Conservation (phyloP, 23 tunicate species). For the Aplidium turbinatum region DNA sequence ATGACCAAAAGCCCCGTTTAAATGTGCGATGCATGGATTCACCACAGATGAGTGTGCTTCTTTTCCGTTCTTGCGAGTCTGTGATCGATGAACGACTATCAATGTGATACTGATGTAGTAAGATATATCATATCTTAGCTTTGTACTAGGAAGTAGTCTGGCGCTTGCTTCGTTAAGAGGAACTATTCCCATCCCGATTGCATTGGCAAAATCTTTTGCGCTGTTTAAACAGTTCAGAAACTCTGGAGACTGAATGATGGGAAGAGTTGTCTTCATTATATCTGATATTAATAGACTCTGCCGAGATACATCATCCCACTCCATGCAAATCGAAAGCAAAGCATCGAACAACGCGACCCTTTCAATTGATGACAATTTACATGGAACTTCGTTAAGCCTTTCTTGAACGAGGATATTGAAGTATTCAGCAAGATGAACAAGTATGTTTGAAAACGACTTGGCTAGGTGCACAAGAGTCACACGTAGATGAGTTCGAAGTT, state of each 20-base stretch:
- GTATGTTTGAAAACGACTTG: constrained; percentile 22
- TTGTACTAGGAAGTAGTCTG: too few species aligned
- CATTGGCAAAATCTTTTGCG: constrained; percentile 54
- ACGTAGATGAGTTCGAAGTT: constrained; percentile 19
- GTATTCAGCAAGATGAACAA: constrained; percentile 25
- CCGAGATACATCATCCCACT: constrained; percentile 57
- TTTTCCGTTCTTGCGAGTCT: too few species aligned
- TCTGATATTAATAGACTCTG: constrained; percentile 49
- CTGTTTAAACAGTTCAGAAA: constrained; percentile 17
- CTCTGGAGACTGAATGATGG: constrained; percentile 4
- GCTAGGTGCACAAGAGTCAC: constrained; percentile 28
- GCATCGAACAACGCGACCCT: constrained; percentile 58
- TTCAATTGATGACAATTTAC: constrained; percentile 34
- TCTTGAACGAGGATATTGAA: constrained; percentile 29
- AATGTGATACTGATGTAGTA: too few species aligned
- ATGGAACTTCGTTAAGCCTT: constrained; percentile 6
- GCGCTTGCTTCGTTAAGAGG: background rate
- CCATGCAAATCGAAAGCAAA: constrained; percentile 55
- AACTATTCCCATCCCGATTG: constrained; percentile 43
- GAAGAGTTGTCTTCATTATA: constrained; percentile 35
- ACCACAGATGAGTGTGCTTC: too few species aligned
- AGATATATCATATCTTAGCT: too few species aligned
- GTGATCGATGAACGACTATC: too few species aligned
- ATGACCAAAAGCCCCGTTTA: constrained; percentile 36
- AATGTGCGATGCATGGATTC: constrained; percentile 53